These are phyloP conservation scores for Lamproptera curius DNA, from an alignment of 2,888 invertebrate genomes.

Conservation along the genomic window DNA sequence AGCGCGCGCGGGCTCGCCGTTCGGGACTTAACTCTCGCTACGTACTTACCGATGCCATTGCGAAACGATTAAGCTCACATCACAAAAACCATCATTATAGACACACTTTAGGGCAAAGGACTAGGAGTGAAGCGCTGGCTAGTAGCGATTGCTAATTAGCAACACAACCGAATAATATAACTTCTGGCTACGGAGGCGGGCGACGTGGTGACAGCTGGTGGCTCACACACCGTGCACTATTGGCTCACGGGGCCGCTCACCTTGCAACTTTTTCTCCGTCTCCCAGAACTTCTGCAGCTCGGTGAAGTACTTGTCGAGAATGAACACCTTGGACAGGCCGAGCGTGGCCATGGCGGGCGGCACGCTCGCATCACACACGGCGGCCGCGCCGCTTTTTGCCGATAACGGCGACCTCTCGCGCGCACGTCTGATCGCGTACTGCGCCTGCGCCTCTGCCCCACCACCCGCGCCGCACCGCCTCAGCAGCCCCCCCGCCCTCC, in stretches of 20 bases:
- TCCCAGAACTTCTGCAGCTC: constrained; percentile 98
- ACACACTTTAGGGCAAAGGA: no score
- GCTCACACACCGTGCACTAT: neutral
- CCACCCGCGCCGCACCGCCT: constrained; percentile 24
- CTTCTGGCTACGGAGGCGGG: neutral
- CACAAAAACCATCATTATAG: no score
- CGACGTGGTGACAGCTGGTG: constrained; percentile 11
- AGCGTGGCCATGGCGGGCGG: constrained; percentile 91
- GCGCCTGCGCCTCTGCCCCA: constrained; percentile 25
- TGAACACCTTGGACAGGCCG: constrained; percentile 97
- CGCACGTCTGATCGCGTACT: constrained; percentile 40
- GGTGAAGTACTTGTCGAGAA: constrained; percentile 97
- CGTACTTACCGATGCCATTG: neutral
- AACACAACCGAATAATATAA: neutral
- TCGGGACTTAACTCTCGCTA: neutral
- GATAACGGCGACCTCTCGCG: constrained; percentile 48
- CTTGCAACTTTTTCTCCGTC: constrained; percentile 96
- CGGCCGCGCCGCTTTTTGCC: constrained; percentile 50
- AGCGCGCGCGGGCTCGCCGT: neutral
- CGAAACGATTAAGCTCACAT: neutral
- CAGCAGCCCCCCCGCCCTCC: constrained; percentile 17
- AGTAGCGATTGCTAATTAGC: neutral
- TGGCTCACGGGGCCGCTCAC: constrained; percentile 76
- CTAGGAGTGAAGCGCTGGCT: neutral
- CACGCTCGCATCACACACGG: constrained; percentile 64